Base-by-base conservation (phyloP, 2,797 vertebrate genomes). In the Amblyraja radiata region DNA sequence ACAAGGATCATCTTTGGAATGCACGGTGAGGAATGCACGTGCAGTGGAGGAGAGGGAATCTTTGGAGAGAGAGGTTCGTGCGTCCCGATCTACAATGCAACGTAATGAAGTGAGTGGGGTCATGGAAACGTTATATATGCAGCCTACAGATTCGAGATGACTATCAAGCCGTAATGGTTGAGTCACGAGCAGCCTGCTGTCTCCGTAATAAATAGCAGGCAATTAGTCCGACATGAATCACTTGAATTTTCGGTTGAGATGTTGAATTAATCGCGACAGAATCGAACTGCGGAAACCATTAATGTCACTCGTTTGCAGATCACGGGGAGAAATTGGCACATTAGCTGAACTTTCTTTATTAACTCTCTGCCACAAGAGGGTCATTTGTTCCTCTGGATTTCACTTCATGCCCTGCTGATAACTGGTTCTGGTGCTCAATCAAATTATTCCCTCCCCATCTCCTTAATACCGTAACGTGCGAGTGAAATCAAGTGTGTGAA, bases 231-330 rank as follows among this genome's bases (percentile, higher is more conserved):
- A 28, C 73, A 92, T 92, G 90, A 92, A 76, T 92, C 90, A 92
- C 76, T 92, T 91, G 90, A 91, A 91, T 74, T 91, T 91, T 92
- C 46, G 14, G 71, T 92, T 46, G 71, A 16, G 58, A 73, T 76
- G 90, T 92, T 92, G 71, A 88, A 88, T 88, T 88, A 88, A 68
- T 88, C 63, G 63, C 23, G 61, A 88, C 84, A 88, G 90, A 74
- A 91, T 54, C 58, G 90, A 74, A 92, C 39, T 76, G 90, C 39
- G 21, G 46, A 92, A 92, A 54, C 90, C 73, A 92, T 92, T 92
- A 92, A 58, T 92, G 90, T 92, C 90, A 76, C 90, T 76, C 54
- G 90, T 92, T 92, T 92, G 13, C 90, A 92, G 73, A 92, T 92
- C 90, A 74, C 71, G 7, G 90, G n/a, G 39, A 92, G 90, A 76